Conservation (phyloP, 2,797 vertebrate genomes). For the Distichodus sexfasciatus region DNA sequence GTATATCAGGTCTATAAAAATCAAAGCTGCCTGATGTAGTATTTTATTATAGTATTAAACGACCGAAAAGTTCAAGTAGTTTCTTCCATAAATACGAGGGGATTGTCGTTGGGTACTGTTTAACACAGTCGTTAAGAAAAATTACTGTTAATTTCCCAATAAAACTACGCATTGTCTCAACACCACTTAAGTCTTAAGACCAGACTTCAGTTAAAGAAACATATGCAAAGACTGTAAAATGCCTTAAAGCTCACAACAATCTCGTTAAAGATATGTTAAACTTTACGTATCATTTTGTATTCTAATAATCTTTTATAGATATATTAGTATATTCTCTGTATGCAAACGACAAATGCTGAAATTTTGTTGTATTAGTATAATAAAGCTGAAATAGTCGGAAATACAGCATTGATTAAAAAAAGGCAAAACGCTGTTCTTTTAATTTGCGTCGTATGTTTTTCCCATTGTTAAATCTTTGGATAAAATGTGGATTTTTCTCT, state of each 20-base stretch:
- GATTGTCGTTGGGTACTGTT: slow-evolving; percentile 65
- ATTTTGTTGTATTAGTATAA: no score
- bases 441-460: slow-evolving; percentile 55
- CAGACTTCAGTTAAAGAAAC: slow-evolving; percentile 4
- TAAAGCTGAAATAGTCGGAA: no score
- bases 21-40: slow-evolving; percentile 76
- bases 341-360: no score
- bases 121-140: slow-evolving; percentile 83
- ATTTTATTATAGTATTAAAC: slow-evolving; percentile 83
- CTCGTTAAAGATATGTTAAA: background rate
- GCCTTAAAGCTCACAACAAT: slow-evolving; percentile 15
- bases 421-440: slow-evolving; percentile 24
- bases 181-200: slow-evolving; percentile 22
- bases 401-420: slow-evolving; percentile 31
- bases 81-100: slow-evolving; percentile 76
- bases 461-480: slow-evolving; percentile 41
- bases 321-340: no score
- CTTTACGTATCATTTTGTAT: background rate
- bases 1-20: slow-evolving; percentile 86
- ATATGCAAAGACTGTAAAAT: background rate
- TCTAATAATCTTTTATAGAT: background rate
- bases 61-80: slow-evolving; percentile 73
- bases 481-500: slow-evolving; percentile 52
- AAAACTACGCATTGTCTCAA: slow-evolving; percentile 58
- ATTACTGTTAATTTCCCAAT: slow-evolving; percentile 75